Conservation (phyloP, 1,140 invertebrate genomes). For the Propsilocerus akamusi region DNA sequence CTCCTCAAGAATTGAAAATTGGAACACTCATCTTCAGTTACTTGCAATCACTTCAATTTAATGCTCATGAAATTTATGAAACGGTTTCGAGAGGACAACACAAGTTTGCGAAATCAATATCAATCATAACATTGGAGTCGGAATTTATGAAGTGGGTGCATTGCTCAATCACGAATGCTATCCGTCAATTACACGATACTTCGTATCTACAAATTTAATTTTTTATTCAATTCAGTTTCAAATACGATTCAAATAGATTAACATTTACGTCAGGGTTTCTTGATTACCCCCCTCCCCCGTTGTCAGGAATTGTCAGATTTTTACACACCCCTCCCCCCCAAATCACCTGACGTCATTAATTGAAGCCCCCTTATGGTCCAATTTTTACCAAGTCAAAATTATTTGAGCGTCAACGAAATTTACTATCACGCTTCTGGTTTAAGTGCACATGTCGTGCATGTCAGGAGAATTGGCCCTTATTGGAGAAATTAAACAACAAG, state of each 20-base stretch:
- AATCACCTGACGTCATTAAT: constrained; percentile 41
- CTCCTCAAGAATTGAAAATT: constrained; percentile 32
- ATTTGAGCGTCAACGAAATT: constrained; percentile 38
- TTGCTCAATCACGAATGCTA: constrained; percentile 81
- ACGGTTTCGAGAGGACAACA: constrained; percentile 31
- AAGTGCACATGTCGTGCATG: constrained; percentile 56
- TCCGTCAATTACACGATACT: constrained; percentile 61
- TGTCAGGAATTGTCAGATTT: too few relatives aligned
- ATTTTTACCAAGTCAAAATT: constrained; percentile 45
- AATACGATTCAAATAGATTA: too few relatives aligned
- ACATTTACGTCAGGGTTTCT: too few relatives aligned
- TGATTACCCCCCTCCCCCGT: too few relatives aligned
- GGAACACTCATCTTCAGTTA: constrained; percentile 46
- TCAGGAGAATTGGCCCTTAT: constrained; percentile 51
- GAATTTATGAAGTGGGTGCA: constrained; percentile 58
- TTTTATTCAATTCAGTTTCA: constrained; percentile 45
- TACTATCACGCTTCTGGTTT: constrained; percentile 64
- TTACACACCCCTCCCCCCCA: too few relatives aligned
- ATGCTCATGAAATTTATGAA: constrained; percentile 78
- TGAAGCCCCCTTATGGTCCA: constrained; percentile 66
- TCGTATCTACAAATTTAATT: constrained; percentile 51
- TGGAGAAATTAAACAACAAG: constrained; percentile 36
- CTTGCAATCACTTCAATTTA: constrained; percentile 70
- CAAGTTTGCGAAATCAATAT: constrained; percentile 32
- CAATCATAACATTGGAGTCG: constrained; percentile 52